Conservation (phyloP, 2,113 vertebrate genomes). For the Antennarius striatus region DNA sequence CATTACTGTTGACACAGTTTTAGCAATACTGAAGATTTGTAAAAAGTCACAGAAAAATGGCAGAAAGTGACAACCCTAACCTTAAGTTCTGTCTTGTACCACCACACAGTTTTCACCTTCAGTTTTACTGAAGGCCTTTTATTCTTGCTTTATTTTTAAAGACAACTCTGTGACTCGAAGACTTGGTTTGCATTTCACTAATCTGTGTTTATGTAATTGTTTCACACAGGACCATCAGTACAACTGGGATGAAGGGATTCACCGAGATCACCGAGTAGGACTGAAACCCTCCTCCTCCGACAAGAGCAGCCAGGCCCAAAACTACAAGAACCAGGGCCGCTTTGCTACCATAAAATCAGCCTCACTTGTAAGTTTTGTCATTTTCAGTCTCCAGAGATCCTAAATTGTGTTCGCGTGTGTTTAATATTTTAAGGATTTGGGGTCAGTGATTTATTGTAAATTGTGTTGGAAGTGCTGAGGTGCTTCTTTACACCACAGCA, state of each 20-base stretch:
- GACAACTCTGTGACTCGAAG: not conserved
- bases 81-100: not conserved
- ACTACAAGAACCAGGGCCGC: constrained; percentile 95
- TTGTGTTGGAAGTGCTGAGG: too few species aligned
- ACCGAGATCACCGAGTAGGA: constrained; percentile 91
- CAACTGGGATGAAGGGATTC: constrained; percentile 94
- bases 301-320: constrained; percentile 91
- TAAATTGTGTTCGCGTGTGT: not conserved
- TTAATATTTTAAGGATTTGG: too few species aligned
- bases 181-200: not conserved
- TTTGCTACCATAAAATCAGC: constrained; percentile 99
- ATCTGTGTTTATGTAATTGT: constrained; percentile 1
- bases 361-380: constrained; percentile 87
- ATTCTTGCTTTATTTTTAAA: not conserved
- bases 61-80: too few species aligned
- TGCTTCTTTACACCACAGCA: not conserved
- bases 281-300: constrained; percentile 89
- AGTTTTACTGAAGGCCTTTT: not conserved
- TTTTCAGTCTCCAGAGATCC: not conserved
- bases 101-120: not conserved
- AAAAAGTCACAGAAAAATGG: not conserved
- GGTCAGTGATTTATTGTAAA: too few species aligned
- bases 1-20: constrained; percentile 35
- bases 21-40: constrained; percentile 14
- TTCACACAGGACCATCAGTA: constrained; percentile 91